Conservation (phyloP, 2,797 vertebrate species). For the Oryzias dopingdopingensis region DNA sequence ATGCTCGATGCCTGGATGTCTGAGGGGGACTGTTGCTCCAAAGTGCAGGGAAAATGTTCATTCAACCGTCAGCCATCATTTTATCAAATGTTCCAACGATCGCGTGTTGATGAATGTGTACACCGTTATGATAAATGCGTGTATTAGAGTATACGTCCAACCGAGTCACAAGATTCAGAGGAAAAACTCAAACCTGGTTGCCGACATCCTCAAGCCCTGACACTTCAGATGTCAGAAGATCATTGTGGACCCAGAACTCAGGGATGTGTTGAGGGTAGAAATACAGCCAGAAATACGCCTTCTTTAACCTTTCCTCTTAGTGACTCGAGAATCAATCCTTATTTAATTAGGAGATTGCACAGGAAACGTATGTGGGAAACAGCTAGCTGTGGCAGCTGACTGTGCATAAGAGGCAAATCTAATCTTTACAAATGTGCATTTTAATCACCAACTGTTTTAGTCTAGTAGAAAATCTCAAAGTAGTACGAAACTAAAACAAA, state of each 20-base stretch:
- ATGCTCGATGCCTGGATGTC: slow-evolving; percentile 42
- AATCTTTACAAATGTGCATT: too few species aligned
- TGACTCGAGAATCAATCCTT: too few species aligned
- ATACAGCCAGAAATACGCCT: slow-evolving; percentile 10
- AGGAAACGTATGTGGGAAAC: too few species aligned
- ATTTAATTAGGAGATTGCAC: too few species aligned
- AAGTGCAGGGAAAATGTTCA: slow-evolving; percentile 50
- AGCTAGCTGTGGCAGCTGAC: too few species aligned
- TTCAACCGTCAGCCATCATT: slow-evolving; percentile 15
- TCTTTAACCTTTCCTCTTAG: background rate
- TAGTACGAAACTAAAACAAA: too few species aligned
- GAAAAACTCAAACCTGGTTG: slow-evolving; percentile 26
- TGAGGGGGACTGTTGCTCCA: slow-evolving; percentile 37
- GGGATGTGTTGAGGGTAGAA: slow-evolving; percentile 27
- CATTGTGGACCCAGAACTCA: slow-evolving; percentile 16
- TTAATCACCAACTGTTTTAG: too few species aligned
- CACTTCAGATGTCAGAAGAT: slow-evolving; percentile 10
- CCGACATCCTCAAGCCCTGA: background rate
- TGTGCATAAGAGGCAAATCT: too few species aligned
- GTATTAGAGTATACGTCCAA: slow-evolving; percentile 30
- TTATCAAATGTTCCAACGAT: slow-evolving; percentile 20
- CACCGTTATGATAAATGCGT: slow-evolving; percentile 25
- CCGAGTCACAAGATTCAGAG: slow-evolving; percentile 25
- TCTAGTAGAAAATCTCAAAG: too few species aligned
- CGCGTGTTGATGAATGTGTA: slow-evolving; percentile 19